phyloP scores from a whole-genome alignment of 2,888 invertebrate genomes.

The Phania funesta region DNA sequence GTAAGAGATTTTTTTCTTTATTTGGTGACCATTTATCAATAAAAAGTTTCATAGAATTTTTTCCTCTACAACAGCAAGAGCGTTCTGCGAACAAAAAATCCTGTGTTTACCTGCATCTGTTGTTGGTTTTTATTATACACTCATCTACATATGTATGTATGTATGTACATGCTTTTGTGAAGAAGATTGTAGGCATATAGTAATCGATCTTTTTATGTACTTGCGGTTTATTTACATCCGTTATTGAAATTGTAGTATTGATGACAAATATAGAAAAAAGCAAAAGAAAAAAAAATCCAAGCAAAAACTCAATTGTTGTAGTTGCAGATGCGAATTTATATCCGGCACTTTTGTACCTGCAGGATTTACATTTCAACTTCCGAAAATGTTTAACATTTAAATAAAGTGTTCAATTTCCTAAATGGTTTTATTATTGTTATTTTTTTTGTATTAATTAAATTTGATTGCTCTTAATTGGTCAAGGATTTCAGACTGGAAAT shows the following conservation, averaged over 20 bases:
- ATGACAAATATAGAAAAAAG: constrained; percentile 51
- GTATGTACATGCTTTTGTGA: background rate
- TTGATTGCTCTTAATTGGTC: no score
- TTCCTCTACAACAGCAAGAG: background rate
- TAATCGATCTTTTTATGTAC: constrained; percentile 75
- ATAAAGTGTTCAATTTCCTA: constrained; percentile 51
- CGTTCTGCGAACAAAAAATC: constrained; percentile 11
- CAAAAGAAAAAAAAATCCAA: constrained; percentile 32
- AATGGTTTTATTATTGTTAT: constrained; percentile 24
- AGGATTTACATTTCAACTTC: constrained; percentile 66
- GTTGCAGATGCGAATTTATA: constrained; percentile 75
- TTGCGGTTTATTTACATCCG: constrained; percentile 79
- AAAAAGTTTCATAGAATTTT: constrained; percentile 52
- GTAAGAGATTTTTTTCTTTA: constrained; percentile 34
- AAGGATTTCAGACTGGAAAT: no score
- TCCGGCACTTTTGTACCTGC: constrained; percentile 70
- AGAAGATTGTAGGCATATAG: constrained; percentile 60
- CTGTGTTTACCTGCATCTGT: constrained; percentile 64
- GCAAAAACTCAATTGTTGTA: constrained; percentile 74
- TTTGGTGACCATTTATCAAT: constrained; percentile 44
- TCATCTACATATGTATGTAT: background rate
- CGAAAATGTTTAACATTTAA: constrained; percentile 42
- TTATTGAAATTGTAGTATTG: constrained; percentile 72
- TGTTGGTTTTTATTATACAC: constrained; percentile 51
- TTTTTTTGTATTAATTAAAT: constrained; percentile 9